phyloP scores from a whole-genome alignment of 2,888 invertebrate genomes.

The Myopa tessellatipennis region DNA sequence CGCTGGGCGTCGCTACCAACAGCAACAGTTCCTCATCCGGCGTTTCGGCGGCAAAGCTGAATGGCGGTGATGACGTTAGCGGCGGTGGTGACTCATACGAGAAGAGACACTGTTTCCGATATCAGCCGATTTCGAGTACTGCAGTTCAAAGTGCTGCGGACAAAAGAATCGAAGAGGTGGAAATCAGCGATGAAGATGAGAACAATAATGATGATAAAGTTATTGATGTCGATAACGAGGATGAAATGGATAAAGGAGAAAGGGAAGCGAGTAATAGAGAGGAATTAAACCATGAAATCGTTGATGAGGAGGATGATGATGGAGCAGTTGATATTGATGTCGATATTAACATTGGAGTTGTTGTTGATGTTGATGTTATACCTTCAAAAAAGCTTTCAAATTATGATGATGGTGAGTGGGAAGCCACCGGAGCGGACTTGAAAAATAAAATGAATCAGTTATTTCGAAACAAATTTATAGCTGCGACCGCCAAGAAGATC shows the following conservation, averaged over 20 bases:
- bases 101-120: conserved; percentile 45
- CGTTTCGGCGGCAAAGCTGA: conserved; percentile 26
- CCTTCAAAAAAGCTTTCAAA: no score
- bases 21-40: conserved; percentile 30
- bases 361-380: background rate
- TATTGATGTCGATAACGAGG: conserved; percentile 51
- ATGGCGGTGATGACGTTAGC: conserved; percentile 40
- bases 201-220: conserved; percentile 40
- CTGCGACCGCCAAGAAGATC: background rate
- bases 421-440: conserved; percentile 11
- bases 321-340: conserved; percentile 46
- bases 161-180: conserved; percentile 62
- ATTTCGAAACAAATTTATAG: background rate
- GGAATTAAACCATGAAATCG: conserved; percentile 45
- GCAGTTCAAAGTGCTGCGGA: conserved; percentile 47
- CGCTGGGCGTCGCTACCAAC: conserved; percentile 52
- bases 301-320: conserved; percentile 43
- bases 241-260: conserved; percentile 50
- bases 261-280: conserved; percentile 55
- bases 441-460: background rate
- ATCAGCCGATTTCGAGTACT: conserved; percentile 37
- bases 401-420: background rate
- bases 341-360: background rate
- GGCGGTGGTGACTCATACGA: conserved; percentile 37
- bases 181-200: conserved; percentile 52